Evolutionary conservation across 2,888 invertebrate genomes (phyloP), one percentile per base, ranked within the genome.

Genomic region (Spatulosminthurus flaviceps): DNA sequence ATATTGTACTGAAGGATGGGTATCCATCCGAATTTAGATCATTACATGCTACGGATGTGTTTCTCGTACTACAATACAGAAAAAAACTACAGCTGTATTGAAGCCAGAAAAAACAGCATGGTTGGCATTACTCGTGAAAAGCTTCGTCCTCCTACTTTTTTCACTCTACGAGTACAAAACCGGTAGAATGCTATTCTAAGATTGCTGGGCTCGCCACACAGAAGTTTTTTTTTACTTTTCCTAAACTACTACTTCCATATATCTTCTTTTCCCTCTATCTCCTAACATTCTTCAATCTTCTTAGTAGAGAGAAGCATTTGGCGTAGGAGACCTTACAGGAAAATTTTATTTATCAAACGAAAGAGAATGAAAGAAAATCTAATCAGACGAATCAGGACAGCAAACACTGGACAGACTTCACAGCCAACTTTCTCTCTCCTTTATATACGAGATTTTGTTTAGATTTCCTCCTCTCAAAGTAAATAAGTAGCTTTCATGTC

Each of bases 11-110:
- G n/a, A n/a, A n/a, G n/a, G n/a, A n/a, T n/a, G n/a, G n/a, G n/a
- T n/a, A n/a, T n/a, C n/a, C n/a, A n/a, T n/a, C n/a, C n/a, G 67
- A 67, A 28, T 28, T 67, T 64, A n/a, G 51, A 51, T 51, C 51
- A 51, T 51, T 51, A 51, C 16, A 16, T 51, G 16, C 9, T 51
- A 16, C 2, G 51, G n/a, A 51, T 51, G 51, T 34, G 34, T 34
- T n/a, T n/a, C n/a, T n/a, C n/a, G n/a, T n/a, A n/a, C n/a, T n/a
- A n/a, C n/a, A n/a, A n/a, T n/a, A n/a, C n/a, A n/a, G n/a, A n/a
- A n/a, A n/a, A n/a, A n/a, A n/a, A n/a, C n/a, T n/a, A n/a, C n/a
- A n/a, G 34, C 34, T 34, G 34, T 34, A 34, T 9, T 34, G 7
- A 4, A 51, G 51, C 51, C 51, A 51, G 51, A 51, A n/a, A 51